These are phyloP conservation scores for Lepilemur septentrionalis DNA, from an alignment of 2,797 vertebrate species.

Conservation along the genomic window DNA sequence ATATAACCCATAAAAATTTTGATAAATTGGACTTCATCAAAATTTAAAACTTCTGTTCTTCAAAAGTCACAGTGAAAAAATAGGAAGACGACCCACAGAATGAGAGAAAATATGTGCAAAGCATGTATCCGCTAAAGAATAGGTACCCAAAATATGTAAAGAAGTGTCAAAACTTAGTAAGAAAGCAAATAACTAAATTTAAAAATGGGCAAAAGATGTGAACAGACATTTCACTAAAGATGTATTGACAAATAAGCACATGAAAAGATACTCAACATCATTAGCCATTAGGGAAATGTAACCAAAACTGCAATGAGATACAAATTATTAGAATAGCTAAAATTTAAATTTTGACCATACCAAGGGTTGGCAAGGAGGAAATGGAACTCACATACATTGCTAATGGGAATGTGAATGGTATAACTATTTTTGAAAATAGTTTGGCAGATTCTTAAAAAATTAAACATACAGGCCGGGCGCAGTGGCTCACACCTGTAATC, in stretches of 20 bases:
- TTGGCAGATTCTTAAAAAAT: background rate
- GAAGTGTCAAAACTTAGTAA: background rate
- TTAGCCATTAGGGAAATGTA: background rate
- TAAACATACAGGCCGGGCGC: no score
- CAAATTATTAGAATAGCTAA: background rate
- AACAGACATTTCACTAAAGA: background rate
- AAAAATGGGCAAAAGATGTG: background rate
- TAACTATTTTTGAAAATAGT: background rate
- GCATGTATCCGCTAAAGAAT: background rate
- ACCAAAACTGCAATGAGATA: background rate
- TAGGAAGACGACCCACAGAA: background rate
- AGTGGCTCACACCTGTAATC: no score
- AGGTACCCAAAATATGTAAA: background rate
- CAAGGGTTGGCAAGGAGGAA: background rate
- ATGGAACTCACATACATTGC: background rate
- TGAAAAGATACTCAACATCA: background rate
- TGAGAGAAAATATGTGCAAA: background rate
- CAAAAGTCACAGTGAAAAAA: background rate
- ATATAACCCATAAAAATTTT: background rate
- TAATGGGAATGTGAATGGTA: background rate
- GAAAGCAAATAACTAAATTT: background rate
- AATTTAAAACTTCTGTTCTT: background rate
- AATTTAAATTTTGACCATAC: background rate
- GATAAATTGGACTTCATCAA: background rate
- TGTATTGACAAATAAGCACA: background rate